A percentile compares a stretch with the other conserved stretches of the same genome.
Conservation (phyloP, 2,797 vertebrate species). For the Amazona ochrocephala region DNA sequence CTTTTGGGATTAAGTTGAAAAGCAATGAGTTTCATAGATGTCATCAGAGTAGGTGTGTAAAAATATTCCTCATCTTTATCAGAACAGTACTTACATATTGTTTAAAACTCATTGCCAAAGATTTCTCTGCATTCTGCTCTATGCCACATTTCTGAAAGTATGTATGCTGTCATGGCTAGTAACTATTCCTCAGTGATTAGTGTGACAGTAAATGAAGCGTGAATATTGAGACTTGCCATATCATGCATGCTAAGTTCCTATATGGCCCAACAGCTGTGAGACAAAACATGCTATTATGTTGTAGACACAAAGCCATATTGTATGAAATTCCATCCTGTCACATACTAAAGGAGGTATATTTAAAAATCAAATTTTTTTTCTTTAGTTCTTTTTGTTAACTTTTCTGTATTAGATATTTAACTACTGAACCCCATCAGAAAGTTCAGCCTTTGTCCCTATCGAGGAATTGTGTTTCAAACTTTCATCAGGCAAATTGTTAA, state of each 20-base stretch:
- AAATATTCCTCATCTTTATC: slow-evolving; percentile 28
- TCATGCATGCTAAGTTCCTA: slow-evolving; percentile 55
- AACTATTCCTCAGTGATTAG: slow-evolving; percentile 29
- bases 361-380: slow-evolving; percentile 30
- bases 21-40: not conserved
- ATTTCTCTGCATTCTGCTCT: slow-evolving; percentile 5
- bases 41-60: not conserved
- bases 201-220: slow-evolving; percentile 42
- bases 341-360: slow-evolving; percentile 24
- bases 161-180: not conserved
- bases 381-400: slow-evolving; percentile 16
- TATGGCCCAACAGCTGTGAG: slow-evolving; percentile 59
- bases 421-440: slow-evolving; percentile 7
- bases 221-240: slow-evolving; percentile 55
- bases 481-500: not conserved
- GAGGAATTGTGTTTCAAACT: not conserved
- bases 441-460: not conserved
- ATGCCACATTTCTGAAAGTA: not conserved
- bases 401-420: not conserved
- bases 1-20: not conserved
- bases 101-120: not conserved
- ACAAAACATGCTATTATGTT: slow-evolving; percentile 46
- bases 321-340: slow-evolving; percentile 39
- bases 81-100: not conserved
- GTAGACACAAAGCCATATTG: slow-evolving; percentile 40